Evolutionary conservation across 2,797 vertebrate genomes (phyloP).

Genomic region (Pseudomugil gertrudae): DNA sequence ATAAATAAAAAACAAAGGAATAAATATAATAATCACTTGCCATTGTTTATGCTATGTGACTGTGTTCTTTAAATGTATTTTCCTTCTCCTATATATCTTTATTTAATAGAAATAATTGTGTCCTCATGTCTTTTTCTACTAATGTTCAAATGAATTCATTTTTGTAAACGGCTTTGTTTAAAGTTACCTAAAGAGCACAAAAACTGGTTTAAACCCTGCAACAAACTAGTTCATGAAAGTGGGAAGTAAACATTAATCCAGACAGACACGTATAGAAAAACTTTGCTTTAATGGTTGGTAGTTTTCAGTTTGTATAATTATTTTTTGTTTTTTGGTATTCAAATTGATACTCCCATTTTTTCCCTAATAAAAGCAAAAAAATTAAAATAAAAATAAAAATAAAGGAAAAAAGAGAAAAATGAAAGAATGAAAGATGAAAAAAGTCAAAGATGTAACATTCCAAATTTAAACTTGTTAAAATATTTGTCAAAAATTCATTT

Average conservation of each 20-base stretch:
- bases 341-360: constrained; percentile 51
- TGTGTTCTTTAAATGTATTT: background rate
- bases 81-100: background rate
- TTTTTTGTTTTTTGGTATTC: constrained; percentile 69
- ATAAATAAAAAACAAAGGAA: too few relatives aligned
- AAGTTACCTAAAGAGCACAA: too few relatives aligned
- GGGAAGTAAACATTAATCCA: background rate
- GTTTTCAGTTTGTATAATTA: constrained; percentile 58
- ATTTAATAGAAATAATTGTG: background rate
- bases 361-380: background rate
- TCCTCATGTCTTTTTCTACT: background rate
- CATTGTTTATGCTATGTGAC: too few relatives aligned
- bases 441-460: constrained; percentile 51
- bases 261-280: constrained; percentile 41
- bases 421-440: constrained; percentile 9
- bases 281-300: constrained; percentile 70
- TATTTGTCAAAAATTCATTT: constrained; percentile 37
- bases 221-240: background rate
- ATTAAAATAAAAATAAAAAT: too few relatives aligned
- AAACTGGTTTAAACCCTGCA: too few relatives aligned
- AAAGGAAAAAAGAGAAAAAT: too few relatives aligned
- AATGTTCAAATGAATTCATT: background rate
- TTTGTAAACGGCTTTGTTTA: too few relatives aligned
- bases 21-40: too few relatives aligned
- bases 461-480: constrained; percentile 50